Conservation (phyloP, 1,140 invertebrate species). For the Zelostemma sp. region DNA sequence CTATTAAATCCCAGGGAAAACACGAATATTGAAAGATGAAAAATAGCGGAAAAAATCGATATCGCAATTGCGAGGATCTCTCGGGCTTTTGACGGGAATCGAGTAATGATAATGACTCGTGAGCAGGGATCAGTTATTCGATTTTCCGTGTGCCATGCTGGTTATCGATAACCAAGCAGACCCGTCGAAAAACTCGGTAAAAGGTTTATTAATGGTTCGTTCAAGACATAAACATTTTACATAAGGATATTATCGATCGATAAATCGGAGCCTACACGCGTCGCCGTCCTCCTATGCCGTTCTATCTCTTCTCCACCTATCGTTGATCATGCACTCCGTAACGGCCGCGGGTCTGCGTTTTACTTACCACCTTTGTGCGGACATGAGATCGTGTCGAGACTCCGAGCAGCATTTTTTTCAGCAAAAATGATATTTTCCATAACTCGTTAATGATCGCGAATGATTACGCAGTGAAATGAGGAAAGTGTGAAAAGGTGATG, state of each 20-base stretch:
- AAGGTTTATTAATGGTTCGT: constrained; percentile 57
- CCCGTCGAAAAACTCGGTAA: constrained; percentile 26
- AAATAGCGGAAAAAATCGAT: not conserved
- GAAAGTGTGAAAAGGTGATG: no score
- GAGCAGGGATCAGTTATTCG: constrained; percentile 7
- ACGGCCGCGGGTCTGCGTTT: constrained; percentile 16
- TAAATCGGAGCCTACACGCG: constrained; percentile 58
- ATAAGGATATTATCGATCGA: constrained; percentile 62
- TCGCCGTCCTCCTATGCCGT: constrained; percentile 40
- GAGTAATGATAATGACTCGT: constrained; percentile 12
- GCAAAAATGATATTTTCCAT: no score
- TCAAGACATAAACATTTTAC: constrained; percentile 61
- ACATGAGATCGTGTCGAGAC: constrained; percentile 21
- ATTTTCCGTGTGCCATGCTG: constrained; percentile 2
- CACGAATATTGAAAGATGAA: not conserved
- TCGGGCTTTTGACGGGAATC: no score
- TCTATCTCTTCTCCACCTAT: constrained; percentile 41
- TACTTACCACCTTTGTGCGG: constrained; percentile 28
- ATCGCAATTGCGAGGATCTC: no score
- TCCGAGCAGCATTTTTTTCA: no score
- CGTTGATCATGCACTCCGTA: constrained; percentile 53
- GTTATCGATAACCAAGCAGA: constrained; percentile 3
- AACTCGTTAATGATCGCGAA: no score
- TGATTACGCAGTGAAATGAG: no score
- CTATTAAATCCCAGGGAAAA: not conserved